Conservation (phyloP, 2,797 vertebrate genomes). For the Thamnophis elegans region DNA sequence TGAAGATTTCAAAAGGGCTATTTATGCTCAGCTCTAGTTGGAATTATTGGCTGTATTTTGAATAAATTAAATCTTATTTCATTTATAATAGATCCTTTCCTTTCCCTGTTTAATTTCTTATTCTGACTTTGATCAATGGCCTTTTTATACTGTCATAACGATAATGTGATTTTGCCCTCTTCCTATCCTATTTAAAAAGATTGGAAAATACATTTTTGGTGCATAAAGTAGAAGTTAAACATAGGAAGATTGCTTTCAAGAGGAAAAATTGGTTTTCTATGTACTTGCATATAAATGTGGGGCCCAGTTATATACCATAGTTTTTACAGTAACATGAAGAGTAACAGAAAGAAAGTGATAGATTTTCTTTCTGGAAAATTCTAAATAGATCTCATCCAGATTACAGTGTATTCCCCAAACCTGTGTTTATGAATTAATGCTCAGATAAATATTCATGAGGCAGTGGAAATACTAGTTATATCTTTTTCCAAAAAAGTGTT, state of each 20-base stretch:
- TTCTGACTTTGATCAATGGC: conserved; percentile 46
- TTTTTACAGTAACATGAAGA: not conserved
- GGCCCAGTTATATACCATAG: not conserved
- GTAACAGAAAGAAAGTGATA: not conserved
- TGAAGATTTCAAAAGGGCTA: not conserved
- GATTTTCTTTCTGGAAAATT: not conserved
- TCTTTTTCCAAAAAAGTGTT: conserved; percentile 1
- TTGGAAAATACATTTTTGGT: conserved; percentile 24
- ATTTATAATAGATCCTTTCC: conserved; percentile 9
- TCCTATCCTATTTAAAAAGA: conserved; percentile 52
- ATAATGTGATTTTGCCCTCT: conserved; percentile 13
- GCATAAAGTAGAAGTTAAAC: not conserved
- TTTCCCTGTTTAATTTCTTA: conserved; percentile 22
- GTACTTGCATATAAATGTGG: not conserved
- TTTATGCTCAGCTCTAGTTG: not conserved
- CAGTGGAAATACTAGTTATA: not conserved
- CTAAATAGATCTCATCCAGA: not conserved
- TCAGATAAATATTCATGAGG: not conserved
- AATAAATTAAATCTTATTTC: not conserved
- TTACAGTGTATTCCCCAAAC: not conserved
- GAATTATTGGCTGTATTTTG: not conserved
- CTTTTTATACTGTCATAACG: conserved; percentile 32
- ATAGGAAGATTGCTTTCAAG: conserved; percentile 43
- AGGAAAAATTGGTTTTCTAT: conserved; percentile 32
- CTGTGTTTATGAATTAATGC: not conserved